Evolutionary conservation across 2,888 invertebrate species (phyloP).

Genomic region (Thalpophila matura): DNA sequence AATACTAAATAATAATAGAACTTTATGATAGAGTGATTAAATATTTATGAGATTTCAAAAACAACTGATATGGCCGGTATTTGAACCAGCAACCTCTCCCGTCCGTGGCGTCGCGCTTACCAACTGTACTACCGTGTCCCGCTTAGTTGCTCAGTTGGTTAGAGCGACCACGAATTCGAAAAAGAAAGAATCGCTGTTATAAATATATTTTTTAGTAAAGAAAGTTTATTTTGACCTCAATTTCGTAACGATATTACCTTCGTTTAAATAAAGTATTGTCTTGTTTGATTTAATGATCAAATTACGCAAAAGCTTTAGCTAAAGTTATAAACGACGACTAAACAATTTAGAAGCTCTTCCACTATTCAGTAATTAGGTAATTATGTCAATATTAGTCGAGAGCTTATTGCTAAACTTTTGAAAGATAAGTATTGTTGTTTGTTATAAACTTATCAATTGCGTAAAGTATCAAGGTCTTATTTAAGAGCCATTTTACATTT

Average conservation of each 20-base stretch:
- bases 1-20: not conserved
- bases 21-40: no score
- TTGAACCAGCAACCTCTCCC: no score
- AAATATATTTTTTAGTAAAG: not conserved
- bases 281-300: not conserved
- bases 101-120: no score
- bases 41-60: no score
- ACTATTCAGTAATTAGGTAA: not conserved
- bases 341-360: not conserved
- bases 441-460: conserved; percentile 6
- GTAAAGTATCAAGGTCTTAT: not conserved
- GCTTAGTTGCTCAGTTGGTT: no score
- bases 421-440: conserved; percentile 1
- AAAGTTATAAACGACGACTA: not conserved
- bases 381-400: not conserved
- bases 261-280: not conserved
- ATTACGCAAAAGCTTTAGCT: not conserved
- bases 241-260: not conserved
- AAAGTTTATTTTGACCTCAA: not conserved
- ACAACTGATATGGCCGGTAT: no score
- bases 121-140: no score
- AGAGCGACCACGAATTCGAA: not conserved
- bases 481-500: not conserved
- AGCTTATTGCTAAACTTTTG: not conserved
- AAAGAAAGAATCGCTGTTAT: not conserved